Conservation (phyloP, 2,888 invertebrate genomes). For the Cataglyphis albicans region DNA sequence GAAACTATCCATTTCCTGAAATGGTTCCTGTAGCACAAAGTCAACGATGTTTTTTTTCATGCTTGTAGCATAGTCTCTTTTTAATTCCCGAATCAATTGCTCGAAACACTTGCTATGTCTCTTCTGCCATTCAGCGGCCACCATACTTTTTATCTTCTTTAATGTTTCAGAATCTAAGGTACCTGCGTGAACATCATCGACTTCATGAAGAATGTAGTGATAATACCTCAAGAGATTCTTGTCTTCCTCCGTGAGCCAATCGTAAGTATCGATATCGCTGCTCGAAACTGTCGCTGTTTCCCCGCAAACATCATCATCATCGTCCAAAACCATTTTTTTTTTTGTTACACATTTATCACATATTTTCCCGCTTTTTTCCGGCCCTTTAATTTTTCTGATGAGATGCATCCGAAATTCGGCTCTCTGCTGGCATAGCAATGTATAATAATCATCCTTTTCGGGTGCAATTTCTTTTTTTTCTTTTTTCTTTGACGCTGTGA, state of each 20-base stretch:
- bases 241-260: conserved; percentile 87
- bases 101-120: conserved; percentile 89
- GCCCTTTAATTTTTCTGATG: conserved; percentile 29
- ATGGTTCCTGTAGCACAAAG: conserved; percentile 94
- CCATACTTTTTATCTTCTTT: conserved; percentile 88
- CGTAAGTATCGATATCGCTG: conserved; percentile 69
- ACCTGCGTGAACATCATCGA: conserved; percentile 95
- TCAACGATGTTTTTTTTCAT: conserved; percentile 97
- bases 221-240: conserved; percentile 93
- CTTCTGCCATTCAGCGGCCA: conserved; percentile 88
- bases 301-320: conserved; percentile 82
- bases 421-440: conserved; percentile 45
- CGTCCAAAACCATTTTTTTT: background rate
- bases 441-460: conserved; percentile 25
- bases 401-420: conserved; percentile 59
- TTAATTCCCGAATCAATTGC: conserved; percentile 91
- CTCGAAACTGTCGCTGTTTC: conserved; percentile 84
- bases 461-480: background rate
- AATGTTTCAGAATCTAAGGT: conserved; percentile 92
- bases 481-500: background rate
- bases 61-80: conserved; percentile 94
- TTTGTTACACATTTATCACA: conserved; percentile 1
- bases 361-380: background rate
- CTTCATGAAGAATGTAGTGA: conserved; percentile 95
- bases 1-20: background rate